phyloP scores from a whole-genome alignment of 2,888 invertebrate species.

The Eupithecia inturbata region DNA sequence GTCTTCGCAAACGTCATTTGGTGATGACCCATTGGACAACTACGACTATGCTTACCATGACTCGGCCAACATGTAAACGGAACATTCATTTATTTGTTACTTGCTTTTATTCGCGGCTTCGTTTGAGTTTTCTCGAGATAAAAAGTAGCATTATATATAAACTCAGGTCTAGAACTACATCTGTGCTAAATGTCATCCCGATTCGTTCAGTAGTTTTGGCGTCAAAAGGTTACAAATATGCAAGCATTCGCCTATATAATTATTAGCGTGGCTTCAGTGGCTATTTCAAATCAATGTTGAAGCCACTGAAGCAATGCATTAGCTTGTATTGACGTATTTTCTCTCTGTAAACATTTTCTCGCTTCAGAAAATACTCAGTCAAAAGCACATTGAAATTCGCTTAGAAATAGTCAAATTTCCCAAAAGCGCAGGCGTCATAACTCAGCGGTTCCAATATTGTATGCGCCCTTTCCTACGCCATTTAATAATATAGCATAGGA shows the following conservation, averaged over 20 bases:
- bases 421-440: conserved; percentile 49
- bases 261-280: not conserved
- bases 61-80: no score
- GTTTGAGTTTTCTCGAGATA: no score
- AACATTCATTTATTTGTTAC: not conserved
- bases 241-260: not conserved
- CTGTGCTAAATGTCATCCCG: not conserved
- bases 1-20: not conserved
- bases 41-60: no score
- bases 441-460: conserved; percentile 52
- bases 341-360: conserved; percentile 17
- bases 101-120: not conserved
- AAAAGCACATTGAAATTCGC: conserved; percentile 30
- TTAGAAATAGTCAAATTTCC: conserved; percentile 38
- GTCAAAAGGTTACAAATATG: not conserved
- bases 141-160: not conserved
- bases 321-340: conserved; percentile 21
- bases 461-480: conserved; percentile 29
- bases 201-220: not conserved
- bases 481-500: not conserved
- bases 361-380: conserved; percentile 30
- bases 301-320: not conserved
- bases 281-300: not conserved
- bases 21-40: no score
- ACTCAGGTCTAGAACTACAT: not conserved